phyloP scores from a whole-genome alignment of 1,140 invertebrate species.

The Bombus soroeensis region DNA sequence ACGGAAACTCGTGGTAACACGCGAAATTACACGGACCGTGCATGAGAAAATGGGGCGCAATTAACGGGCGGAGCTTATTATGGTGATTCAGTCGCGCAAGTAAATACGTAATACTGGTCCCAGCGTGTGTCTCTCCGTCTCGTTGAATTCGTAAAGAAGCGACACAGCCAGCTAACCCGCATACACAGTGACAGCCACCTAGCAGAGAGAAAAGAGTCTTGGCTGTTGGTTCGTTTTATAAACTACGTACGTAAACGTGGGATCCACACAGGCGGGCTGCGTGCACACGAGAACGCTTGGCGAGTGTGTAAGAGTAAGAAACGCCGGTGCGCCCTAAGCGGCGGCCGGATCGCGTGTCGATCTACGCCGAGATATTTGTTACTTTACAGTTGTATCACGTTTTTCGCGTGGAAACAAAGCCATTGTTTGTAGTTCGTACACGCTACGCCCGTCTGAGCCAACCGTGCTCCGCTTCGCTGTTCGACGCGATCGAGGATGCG shows the following conservation, averaged over 20 bases:
- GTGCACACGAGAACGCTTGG: slow-evolving; percentile 14
- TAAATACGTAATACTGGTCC: slow-evolving; percentile 74
- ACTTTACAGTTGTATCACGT: slow-evolving; percentile 79
- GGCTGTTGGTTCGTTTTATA: slow-evolving; percentile 28
- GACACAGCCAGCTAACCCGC: slow-evolving; percentile 60
- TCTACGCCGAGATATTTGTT: slow-evolving; percentile 81
- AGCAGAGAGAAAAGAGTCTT: slow-evolving; percentile 32
- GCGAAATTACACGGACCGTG: slow-evolving; percentile 24
- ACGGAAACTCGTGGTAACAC: background rate
- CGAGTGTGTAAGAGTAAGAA: slow-evolving; percentile 34
- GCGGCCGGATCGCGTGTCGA: slow-evolving; percentile 80
- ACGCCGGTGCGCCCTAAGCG: slow-evolving; percentile 55
- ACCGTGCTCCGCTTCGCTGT: slow-evolving; percentile 25
- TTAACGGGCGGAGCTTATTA: slow-evolving; percentile 75
- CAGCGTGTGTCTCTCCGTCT: slow-evolving; percentile 25
- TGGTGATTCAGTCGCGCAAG: slow-evolving; percentile 71
- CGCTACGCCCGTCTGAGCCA: slow-evolving; percentile 58
- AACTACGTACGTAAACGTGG: slow-evolving; percentile 27
- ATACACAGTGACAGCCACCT: slow-evolving; percentile 46
- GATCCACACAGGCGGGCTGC: slow-evolving; percentile 34
- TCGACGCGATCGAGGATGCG: slow-evolving; percentile 71
- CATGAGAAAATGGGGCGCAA: slow-evolving; percentile 54
- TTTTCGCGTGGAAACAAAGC: slow-evolving; percentile 78
- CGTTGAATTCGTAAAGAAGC: slow-evolving; percentile 72
- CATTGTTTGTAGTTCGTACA: slow-evolving; percentile 77